Percentiles rank a stretch among this genome's conserved stretches.
Conservation (phyloP, 2,888 invertebrate genomes). For the Hipparchia sbordonii region DNA sequence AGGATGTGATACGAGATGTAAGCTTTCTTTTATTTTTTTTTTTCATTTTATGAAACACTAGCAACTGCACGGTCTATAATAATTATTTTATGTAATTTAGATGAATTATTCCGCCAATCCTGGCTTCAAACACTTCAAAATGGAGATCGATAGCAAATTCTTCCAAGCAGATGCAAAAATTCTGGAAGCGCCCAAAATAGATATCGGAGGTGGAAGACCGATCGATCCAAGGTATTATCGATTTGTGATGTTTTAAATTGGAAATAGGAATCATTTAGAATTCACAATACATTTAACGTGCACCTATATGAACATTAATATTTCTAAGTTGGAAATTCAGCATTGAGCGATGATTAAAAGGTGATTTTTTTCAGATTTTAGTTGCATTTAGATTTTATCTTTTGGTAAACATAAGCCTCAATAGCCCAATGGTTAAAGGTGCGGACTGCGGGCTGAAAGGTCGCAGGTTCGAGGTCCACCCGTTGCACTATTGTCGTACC, state of each 20-base stretch:
- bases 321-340: too few species aligned
- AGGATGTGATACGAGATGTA: constrained; percentile 82
- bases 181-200: constrained; percentile 88
- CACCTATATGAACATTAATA: too few species aligned
- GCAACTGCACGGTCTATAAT: neutral
- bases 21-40: constrained; percentile 44
- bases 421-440: too few species aligned
- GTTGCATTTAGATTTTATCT: too few species aligned
- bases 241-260: neutral
- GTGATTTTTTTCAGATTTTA: too few species aligned
- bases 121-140: constrained; percentile 90
- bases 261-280: too few species aligned
- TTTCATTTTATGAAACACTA: neutral
- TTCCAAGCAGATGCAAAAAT: constrained; percentile 90
- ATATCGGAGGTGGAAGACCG: constrained; percentile 77
- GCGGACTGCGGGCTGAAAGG: too few species aligned
- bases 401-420: too few species aligned
- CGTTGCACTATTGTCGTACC: too few species aligned
- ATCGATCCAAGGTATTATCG: constrained; percentile 54
- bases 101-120: constrained; percentile 68
- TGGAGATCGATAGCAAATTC: constrained; percentile 89
- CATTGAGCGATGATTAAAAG: too few species aligned
- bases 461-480: too few species aligned
- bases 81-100: constrained; percentile 47
- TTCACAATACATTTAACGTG: too few species aligned